phyloP scores from a whole-genome alignment of 2,797 vertebrate species.

The Yasuhikotakia modesta region DNA sequence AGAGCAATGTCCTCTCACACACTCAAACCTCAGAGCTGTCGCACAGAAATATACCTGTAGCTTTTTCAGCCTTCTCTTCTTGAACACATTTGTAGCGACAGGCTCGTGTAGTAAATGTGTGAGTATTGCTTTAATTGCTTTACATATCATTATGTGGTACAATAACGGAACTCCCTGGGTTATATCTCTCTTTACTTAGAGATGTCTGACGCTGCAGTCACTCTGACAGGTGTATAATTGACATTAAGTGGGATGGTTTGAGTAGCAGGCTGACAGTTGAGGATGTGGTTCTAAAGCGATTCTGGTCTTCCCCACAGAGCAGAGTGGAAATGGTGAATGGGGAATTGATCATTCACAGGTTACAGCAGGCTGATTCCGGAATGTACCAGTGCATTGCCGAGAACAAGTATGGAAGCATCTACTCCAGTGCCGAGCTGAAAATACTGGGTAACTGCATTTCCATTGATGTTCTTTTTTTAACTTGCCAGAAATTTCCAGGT shows the following conservation, averaged over 20 bases:
- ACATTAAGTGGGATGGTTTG: slow-evolving; percentile 9
- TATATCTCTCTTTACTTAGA: not conserved
- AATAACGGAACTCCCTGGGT: not conserved
- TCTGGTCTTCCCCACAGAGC: slow-evolving; percentile 77
- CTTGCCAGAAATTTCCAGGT: not conserved
- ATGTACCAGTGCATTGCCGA: slow-evolving; percentile 97
- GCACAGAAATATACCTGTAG: no score
- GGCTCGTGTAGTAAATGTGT: not conserved
- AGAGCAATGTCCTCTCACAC: not conserved
- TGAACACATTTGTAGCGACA: not conserved
- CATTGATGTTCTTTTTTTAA: slow-evolving; percentile 8
- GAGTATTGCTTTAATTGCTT: not conserved
- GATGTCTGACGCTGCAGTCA: not conserved
- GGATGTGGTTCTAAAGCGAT: slow-evolving; percentile 36
- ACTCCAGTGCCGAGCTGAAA: slow-evolving; percentile 87
- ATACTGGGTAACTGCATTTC: slow-evolving; percentile 82
- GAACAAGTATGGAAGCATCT: slow-evolving; percentile 90
- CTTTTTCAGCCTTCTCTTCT: no score
- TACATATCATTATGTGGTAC: slow-evolving; percentile 6
- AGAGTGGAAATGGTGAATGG: slow-evolving; percentile 87
- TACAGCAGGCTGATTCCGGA: slow-evolving; percentile 88
- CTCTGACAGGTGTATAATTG: not conserved
- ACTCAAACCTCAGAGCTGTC: not conserved
- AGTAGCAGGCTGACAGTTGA: slow-evolving; percentile 8
- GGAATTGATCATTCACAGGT: slow-evolving; percentile 83